Evolutionary conservation across 2,797 vertebrate genomes (phyloP).

Genomic region (Setipinna tenuifilis): DNA sequence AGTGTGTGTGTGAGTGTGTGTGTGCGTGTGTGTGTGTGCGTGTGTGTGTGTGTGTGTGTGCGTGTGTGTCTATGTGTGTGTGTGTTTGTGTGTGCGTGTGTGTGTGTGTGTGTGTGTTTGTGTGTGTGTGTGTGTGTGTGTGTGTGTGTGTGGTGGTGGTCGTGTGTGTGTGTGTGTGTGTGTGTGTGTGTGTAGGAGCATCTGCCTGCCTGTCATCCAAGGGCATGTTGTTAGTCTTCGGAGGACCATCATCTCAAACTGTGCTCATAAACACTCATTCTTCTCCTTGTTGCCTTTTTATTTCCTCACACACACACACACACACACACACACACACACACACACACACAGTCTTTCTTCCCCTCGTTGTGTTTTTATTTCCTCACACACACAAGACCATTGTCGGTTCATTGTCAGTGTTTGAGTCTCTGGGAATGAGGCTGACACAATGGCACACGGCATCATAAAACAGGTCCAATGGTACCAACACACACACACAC

Average conservation of each 20-base stretch:
- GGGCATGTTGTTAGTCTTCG: background rate
- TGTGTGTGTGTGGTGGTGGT: too few species aligned
- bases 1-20: too few species aligned
- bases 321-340: slow-evolving; percentile 5
- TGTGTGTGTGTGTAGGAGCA: background rate
- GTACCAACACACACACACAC: background rate
- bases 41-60: too few species aligned
- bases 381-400: background rate
- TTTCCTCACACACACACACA: background rate
- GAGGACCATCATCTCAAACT: background rate
- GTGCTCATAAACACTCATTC: background rate
- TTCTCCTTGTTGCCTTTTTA: background rate
- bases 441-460: slow-evolving; percentile 36
- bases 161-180: too few species aligned
- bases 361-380: background rate
- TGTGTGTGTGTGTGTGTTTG: too few species aligned
- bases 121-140: too few species aligned
- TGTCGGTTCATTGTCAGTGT: background rate
- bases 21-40: too few species aligned
- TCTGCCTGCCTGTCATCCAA: background rate
- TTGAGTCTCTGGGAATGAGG: slow-evolving; percentile 3
- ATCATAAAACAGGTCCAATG: slow-evolving; percentile 40
- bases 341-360: background rate
- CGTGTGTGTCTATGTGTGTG: too few species aligned
- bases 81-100: too few species aligned